Evolutionary conservation across 1,140 invertebrate species (phyloP), one percentile per base, ranked within the genome.

Genomic region (Drosophila aff.): DNA sequence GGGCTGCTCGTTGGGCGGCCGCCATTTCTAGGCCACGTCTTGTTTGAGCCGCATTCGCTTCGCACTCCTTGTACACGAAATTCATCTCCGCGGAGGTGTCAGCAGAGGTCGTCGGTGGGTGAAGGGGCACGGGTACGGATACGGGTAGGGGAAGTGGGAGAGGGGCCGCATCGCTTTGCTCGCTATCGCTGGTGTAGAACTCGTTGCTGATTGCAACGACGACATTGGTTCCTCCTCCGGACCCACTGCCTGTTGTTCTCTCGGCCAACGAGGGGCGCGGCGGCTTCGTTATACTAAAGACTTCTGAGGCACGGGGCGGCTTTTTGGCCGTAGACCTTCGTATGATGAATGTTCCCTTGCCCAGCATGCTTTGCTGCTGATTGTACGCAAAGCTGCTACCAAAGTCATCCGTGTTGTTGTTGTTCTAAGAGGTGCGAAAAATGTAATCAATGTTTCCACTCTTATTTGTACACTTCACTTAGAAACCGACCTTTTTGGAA

Each of bases 331-430:
- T 81, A 28, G 86, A 77, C 9, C 91, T 86, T 2, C 91, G 82
- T 40, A 92, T 92, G 8, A 92, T 67, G 49, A 92, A 92, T 21
- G 91, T 92, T 9, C 91, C 91, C 46, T 92, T 92, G 57, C 91
- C 91, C 63, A 92, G 58, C 91, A 92, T 92, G 36, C 78, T 92
- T 31, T 79, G 63, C 13, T 90, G 75, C 13, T 90, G 75, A 53
- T 90, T 90, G 76, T 75, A 85, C 8, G 38, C 64, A 26, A 84
- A 89, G 26, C 69, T 79, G 21, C 76, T 84, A 46, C 81, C 79
- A 28, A 90, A 89, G 36, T 89, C 86, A 15, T 52, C 43, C 21
- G 74, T 28, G 50, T 15, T 69, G 52, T 58, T 81, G 46, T 65
- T 76, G 46, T 65, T 76, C 43, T 67, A 36, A 23, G 16, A 33